phyloP scores from a whole-genome alignment of 1,140 invertebrate genomes.

The Choristoneura fumiferana region DNA sequence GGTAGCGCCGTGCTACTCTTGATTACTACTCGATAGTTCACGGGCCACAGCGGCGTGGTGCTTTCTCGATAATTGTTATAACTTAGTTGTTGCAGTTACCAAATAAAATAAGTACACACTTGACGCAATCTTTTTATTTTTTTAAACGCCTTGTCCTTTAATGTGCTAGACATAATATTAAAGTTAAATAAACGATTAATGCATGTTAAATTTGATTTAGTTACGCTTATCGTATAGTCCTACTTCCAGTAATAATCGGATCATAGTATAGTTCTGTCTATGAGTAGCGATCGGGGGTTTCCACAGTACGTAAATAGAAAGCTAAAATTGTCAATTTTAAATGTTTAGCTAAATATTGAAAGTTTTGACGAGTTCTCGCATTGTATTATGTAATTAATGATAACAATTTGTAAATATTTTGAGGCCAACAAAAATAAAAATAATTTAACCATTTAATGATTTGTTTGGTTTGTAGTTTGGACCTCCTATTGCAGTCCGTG shows the following conservation, averaged over 20 bases:
- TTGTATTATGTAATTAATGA: conserved; percentile 46
- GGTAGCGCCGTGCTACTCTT: background rate
- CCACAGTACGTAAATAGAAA: conserved; percentile 31
- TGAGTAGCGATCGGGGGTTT: conserved; percentile 23
- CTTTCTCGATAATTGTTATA: conserved; percentile 47
- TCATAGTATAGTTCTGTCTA: conserved; percentile 19
- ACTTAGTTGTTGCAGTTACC: conserved; percentile 66
- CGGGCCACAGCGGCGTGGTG: too few relatives aligned
- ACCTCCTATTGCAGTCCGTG: background rate
- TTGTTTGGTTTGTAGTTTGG: conserved; percentile 43
- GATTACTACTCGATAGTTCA: background rate
- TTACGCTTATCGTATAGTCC: conserved; percentile 5
- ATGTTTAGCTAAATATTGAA: conserved; percentile 59
- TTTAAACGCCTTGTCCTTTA: conserved; percentile 21
- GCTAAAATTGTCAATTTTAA: conserved; percentile 73
- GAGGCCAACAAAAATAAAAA: conserved; percentile 70
- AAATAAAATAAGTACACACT: conserved; percentile 68
- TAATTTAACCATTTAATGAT: conserved; percentile 45
- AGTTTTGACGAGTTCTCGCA: conserved; percentile 57
- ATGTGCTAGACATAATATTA: conserved; percentile 19
- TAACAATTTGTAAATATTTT: conserved; percentile 70
- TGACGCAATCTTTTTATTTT: conserved; percentile 25
- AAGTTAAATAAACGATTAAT: background rate
- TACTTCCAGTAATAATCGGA: background rate
- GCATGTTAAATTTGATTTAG: conserved; percentile 14